Conservation (phyloP, 2,888 invertebrate genomes). For the Agrochola circellaris region DNA sequence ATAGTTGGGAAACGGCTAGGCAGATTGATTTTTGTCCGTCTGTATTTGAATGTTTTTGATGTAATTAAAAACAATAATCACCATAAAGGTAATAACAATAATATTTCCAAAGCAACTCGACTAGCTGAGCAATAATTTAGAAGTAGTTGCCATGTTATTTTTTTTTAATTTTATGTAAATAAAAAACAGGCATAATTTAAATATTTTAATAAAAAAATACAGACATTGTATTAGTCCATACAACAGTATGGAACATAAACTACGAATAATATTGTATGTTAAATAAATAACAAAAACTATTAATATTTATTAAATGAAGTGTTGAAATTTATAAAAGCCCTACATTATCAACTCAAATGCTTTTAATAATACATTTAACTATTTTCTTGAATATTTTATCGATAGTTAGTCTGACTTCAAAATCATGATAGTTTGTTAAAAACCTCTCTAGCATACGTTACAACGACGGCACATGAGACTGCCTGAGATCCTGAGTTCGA, state of each 20-base stretch:
- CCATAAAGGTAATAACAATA: background rate
- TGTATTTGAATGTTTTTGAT: too few species aligned
- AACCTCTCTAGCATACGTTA: conserved; percentile 41
- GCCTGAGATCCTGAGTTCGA: background rate
- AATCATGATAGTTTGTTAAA: conserved; percentile 20
- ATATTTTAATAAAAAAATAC: conserved; percentile 30
- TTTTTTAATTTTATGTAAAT: conserved; percentile 14
- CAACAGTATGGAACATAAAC: conserved; percentile 42
- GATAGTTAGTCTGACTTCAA: conserved; percentile 9
- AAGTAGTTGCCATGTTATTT: background rate
- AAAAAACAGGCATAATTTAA: conserved; percentile 17
- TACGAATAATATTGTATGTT: conserved; percentile 25
- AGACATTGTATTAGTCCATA: too few species aligned
- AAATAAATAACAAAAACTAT: conserved; percentile 46
- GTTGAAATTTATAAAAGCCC: conserved; percentile 55
- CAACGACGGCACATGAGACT: background rate
- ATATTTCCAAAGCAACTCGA: background rate
- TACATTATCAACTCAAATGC: conserved; percentile 30
- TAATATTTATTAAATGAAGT: conserved; percentile 41
- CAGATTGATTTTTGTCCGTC: too few species aligned
- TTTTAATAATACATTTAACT: conserved; percentile 43
- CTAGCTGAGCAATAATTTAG: background rate
- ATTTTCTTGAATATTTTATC: conserved; percentile 42
- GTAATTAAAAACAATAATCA: too few species aligned
- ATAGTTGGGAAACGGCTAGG: too few species aligned